Base-by-base conservation (phyloP, 2,888 invertebrate genomes). In the Iphiclides podalirius region DNA sequence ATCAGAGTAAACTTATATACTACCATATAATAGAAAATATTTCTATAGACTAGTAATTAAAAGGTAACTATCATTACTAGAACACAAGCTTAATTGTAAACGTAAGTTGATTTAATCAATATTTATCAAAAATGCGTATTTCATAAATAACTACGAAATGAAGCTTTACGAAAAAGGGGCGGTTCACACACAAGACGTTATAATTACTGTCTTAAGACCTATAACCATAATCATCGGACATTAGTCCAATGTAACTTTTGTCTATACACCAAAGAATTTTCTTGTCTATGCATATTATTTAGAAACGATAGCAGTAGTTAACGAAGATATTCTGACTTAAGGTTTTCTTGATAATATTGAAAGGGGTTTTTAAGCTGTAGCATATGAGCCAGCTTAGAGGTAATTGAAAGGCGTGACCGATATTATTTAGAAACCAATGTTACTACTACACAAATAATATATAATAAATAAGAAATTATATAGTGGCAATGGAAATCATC, bases 21-120 rank as follows among this genome's bases (percentile, higher is more conserved):
- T 31, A n/a, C 33, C 38, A 31, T 20, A 26, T n/a, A 33, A 16
- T 14, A 35, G 11, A 11, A 23, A 20, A 8, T 37, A 48, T 14
- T 1, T 33, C 73, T 79, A 80, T 73, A 74, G 86, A 86, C 86
- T 86, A 86, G 86, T 70, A 63, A 60, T 70, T 72, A 68, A 67
- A 72, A 62, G 85, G 84, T 85, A 84, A 85, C 83, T 70, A 68
- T 61, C 53, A 56, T 62, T 61, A 65, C 65, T 67, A 72, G 67
- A 75, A 73, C 67, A 70, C 59, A 57, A 60, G 61, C 58, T 63
- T 58, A 55, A 51, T 36, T 15, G n/a, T n/a, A 40, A 13, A 37
- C 26, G 9, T 26, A 28, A 33, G 15, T 6, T 16, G 2, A 15
- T 36, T 26, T n/a, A 8, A 31, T 3, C 11, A n/a, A 31, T 11